These are phyloP conservation scores for Nowickia ferox DNA, from an alignment of 2,888 invertebrate genomes.

Conservation along the genomic window DNA sequence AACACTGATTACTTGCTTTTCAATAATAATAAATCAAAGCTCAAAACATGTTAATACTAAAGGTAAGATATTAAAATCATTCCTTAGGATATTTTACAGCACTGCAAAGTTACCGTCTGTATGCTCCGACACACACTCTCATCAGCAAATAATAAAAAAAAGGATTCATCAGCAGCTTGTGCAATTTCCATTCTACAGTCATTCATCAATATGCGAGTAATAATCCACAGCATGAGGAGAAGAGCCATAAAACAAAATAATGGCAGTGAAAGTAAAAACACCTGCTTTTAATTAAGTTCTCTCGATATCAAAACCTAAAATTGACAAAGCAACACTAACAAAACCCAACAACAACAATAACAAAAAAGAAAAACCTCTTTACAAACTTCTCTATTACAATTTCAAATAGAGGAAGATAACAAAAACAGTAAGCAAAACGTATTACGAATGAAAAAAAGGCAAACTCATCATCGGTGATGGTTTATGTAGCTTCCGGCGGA, in stretches of 20 bases:
- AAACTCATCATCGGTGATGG: constrained; percentile 50
- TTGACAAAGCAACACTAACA: constrained; percentile 37
- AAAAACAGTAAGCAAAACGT: constrained; percentile 11
- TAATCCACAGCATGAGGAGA: not conserved
- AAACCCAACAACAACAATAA: not conserved
- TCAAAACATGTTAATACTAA: too few relatives aligned
- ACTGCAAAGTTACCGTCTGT: too few relatives aligned
- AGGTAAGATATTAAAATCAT: too few relatives aligned
- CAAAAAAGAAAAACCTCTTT: constrained; percentile 28
- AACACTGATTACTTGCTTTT: too few relatives aligned
- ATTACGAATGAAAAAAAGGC: constrained; percentile 42
- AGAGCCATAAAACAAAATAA: constrained; percentile 43
- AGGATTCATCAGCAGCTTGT: too few relatives aligned
- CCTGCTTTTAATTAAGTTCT: constrained; percentile 72
- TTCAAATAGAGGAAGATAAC: constrained; percentile 14
- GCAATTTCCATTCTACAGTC: not conserved
- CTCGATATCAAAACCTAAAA: constrained; percentile 51
- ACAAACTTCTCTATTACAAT: constrained; percentile 49
- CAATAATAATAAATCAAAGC: too few relatives aligned
- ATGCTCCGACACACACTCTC: too few relatives aligned
- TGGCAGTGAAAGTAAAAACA: constrained; percentile 53
- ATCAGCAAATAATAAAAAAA: too few relatives aligned
- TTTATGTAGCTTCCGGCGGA: constrained; percentile 64
- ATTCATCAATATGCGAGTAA: constrained; percentile 36
- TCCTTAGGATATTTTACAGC: too few relatives aligned